Evolutionary conservation across 2,888 invertebrate species (phyloP).

Genomic region (Eupithecia inturbata): DNA sequence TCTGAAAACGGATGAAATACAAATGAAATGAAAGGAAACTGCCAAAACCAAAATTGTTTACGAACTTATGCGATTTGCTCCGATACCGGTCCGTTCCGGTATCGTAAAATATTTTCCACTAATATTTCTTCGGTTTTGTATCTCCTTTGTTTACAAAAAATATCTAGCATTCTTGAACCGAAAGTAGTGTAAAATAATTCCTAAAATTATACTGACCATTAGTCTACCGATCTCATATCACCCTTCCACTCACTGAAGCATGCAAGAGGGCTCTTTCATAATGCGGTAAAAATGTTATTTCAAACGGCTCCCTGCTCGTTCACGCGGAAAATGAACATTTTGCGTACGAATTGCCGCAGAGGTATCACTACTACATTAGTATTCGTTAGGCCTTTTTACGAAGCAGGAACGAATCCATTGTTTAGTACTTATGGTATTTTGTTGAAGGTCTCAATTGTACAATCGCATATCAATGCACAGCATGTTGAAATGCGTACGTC

Average conservation of each 20-base stretch:
- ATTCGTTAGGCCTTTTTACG: conserved; percentile 42
- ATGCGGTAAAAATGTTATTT: conserved; percentile 73
- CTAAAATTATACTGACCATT: conserved; percentile 57
- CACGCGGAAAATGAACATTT: conserved; percentile 70
- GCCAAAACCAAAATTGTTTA: background rate
- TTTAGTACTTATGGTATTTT: conserved; percentile 21
- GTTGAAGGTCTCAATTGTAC: conserved; percentile 16
- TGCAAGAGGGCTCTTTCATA: conserved; percentile 68
- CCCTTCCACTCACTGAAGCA: conserved; percentile 60
- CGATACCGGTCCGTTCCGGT: background rate
- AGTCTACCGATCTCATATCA: conserved; percentile 59
- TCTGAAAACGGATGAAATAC: background rate
- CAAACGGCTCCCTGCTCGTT: conserved; percentile 65
- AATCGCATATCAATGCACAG: conserved; percentile 9
- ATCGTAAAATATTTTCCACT: background rate
- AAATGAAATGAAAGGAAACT: background rate
- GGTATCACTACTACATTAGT: conserved; percentile 39
- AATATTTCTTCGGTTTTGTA: background rate
- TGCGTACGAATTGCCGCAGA: conserved; percentile 47
- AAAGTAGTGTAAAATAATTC: conserved; percentile 54
- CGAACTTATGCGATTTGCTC: background rate
- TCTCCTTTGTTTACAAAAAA: background rate
- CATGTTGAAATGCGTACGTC: background rate
- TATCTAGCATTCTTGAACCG: background rate
- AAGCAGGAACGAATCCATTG: conserved; percentile 24